Evolutionary conservation across 2,797 vertebrate genomes (phyloP).

Genomic region (Helicolenus hilgendorfi): DNA sequence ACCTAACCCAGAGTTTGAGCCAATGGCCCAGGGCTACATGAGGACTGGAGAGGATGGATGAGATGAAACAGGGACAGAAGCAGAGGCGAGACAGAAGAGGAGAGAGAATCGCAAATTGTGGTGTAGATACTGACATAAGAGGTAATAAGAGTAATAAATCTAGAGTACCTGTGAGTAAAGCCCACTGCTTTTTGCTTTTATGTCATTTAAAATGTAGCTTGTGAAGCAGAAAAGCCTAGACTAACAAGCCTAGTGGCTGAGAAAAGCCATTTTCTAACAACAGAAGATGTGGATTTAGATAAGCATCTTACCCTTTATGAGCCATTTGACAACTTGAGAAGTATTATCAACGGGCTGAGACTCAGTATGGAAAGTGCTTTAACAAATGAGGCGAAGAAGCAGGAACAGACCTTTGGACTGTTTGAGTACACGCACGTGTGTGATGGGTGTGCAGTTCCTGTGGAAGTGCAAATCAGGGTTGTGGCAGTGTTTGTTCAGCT

Average conservation of each 20-base stretch:
- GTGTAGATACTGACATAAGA: neutral
- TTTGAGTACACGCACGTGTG: neutral
- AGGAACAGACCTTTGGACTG: slow-evolving; percentile 45
- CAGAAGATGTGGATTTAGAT: slow-evolving; percentile 49
- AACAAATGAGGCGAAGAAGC: slow-evolving; percentile 79
- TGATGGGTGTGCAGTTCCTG: slow-evolving; percentile 13
- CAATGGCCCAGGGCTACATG: slow-evolving; percentile 8
- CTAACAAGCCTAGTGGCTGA: slow-evolving; percentile 33
- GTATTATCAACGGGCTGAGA: slow-evolving; percentile 11
- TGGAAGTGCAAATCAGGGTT: slow-evolving; percentile 37
- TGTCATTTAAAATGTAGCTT: slow-evolving; percentile 34
- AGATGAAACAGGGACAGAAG: neutral
- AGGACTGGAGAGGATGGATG: slow-evolving; percentile 18
- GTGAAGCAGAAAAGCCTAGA: slow-evolving; percentile 33
- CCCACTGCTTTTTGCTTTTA: neutral
- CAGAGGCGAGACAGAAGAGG: neutral
- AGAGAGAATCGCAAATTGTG: neutral
- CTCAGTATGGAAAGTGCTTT: slow-evolving; percentile 64
- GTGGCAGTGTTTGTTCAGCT: slow-evolving; percentile 76
- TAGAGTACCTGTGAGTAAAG: neutral
- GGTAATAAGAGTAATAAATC: slow-evolving; percentile 43
- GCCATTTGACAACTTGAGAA: slow-evolving; percentile 48
- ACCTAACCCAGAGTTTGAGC: slow-evolving; percentile 53
- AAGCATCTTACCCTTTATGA: slow-evolving; percentile 50
- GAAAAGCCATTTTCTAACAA: slow-evolving; percentile 47